Evolutionary conservation across 1,140 invertebrate species (phyloP).

Genomic region (Hypsibius dujardini): DNA sequence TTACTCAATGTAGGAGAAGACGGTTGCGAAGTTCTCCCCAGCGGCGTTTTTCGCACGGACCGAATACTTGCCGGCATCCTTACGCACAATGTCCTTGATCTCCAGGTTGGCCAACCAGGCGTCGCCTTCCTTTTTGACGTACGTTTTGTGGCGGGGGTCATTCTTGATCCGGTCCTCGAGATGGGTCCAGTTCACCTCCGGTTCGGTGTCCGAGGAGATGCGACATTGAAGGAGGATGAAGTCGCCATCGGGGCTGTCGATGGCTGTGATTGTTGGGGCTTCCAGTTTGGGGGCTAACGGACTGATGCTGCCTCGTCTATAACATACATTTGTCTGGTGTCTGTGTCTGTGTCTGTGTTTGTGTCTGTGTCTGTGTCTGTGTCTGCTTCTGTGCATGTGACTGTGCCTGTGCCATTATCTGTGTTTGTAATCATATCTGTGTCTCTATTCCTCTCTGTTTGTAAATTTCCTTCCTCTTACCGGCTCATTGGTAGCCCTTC

Average conservation of each 20-base stretch:
- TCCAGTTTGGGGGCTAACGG: not conserved
- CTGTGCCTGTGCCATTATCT: not conserved
- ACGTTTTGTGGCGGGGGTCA: not conserved
- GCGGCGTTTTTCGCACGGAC: not conserved
- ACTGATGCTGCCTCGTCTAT: not conserved
- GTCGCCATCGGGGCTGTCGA: not conserved
- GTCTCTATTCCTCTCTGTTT: not conserved
- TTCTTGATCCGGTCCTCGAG: constrained; percentile 2
- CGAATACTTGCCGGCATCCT: constrained; percentile 14
- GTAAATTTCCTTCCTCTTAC: not conserved
- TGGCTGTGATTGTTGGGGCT: not conserved
- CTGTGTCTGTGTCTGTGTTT: not conserved
- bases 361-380: not conserved
- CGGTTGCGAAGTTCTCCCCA: constrained; percentile 11
- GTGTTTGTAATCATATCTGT: not conserved
- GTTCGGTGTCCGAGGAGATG: not conserved
- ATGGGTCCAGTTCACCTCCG: constrained; percentile 1
- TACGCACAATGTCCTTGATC: not conserved
- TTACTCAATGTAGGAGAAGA: constrained; percentile 1
- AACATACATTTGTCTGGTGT: not conserved
- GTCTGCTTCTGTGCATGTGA: not conserved
- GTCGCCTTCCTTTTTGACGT: not conserved
- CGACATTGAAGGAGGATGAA: not conserved
- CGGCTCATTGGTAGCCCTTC: constrained; percentile 7
- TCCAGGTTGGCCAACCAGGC: not conserved